Evolutionary conservation across 2,888 invertebrate genomes (phyloP), one percentile per base, ranked within the genome.

Genomic region (Antheraea yamamai): DNA sequence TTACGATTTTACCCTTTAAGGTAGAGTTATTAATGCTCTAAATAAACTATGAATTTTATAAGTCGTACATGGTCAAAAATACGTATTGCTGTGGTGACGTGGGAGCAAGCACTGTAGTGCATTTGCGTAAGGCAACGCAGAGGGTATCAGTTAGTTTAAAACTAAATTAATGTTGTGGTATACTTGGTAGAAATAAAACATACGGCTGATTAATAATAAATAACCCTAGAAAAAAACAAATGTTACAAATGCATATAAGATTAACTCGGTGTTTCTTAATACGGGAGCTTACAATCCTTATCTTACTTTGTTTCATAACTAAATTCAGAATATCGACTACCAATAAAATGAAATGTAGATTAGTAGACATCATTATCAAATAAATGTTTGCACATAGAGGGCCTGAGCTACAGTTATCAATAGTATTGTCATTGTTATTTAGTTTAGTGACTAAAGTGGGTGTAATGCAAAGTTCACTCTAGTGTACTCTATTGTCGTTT

Each of bases 331-430:
- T 30, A 66, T 30, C 64, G 30, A 66, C 64, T 66, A 66, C 30
- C 64, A 16, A 66, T 30, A 30, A 26, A 66, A 39, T 70, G 39
- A 39, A 39, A 70, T 39, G n/a, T 70, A 70, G 91, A 91, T 91
- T 91, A 89, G 78, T 85, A 85, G 86, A 88, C 83, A 77, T 82
- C 84, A 84, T 88, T 83, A 91, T 88, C 87, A 83, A 85, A 86
- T 88, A 83, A 85, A 81, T 82, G 79, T 82, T 81, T 68, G 75
- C 74, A 72, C 77, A 70, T 70, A 70, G n/a, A 74, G 73, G 79
- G 61, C 30, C 61, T n/a, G 58, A 82, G 82, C 83, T 81, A 79
- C 80, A 79, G 81, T 78, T 79, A 81, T 78, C 81, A 81, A 84
- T 84, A 84, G 82, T 79, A 82, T 85, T 81, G 82, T 84, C 87